Base-by-base conservation (phyloP, 2,113 vertebrate species). In the Tragelaphus scriptus region DNA sequence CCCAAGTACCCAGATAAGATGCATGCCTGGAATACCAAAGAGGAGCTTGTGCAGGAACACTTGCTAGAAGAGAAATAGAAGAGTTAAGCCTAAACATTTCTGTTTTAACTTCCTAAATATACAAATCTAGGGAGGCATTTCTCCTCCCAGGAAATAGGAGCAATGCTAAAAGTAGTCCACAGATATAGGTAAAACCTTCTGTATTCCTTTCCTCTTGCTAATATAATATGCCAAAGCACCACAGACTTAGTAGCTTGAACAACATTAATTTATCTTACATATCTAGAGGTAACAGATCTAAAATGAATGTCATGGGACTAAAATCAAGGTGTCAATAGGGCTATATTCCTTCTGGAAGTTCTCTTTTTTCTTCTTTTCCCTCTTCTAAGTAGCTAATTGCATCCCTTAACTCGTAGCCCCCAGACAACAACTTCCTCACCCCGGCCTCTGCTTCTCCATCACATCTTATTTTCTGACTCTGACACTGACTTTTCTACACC, bases 361-460 rank as follows among this genome's bases (percentile, higher is more conserved):
- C n/a, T 36, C 12, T 21, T 1, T 71, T 75, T 86, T 16, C 30
- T 81, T n/a, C 51, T 51, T 77, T 36, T n/a, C 23, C 21, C 53
- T 21, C 49, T 51, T 26, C 5, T 47, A 14, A 14, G 59, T 47
- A 96, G 25, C 36, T 56, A 58, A 28, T 47, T 44, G 6, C 26
- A 12, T 81, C 32, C 32, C 40, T 77, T 59, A 51, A 65, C 4
- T 84, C 0, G 0, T 25, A 30, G 28, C 2, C n/a, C 63, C 13
- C 11, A 5, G 28, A 6, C 23, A 51, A 28, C 12, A 53, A 40
- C 9, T 17, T n/a, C 28, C 8, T n/a, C 36, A 17, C 4, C 25
- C 17, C 7, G 63, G 10, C 1, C 16, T 79, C 51, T 49, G 28
- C 28, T 87, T 77, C 61, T 55, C 32, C 32, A 21, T 6, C 28